Evolutionary conservation across 1,140 invertebrate species (phyloP), one percentile per base, ranked within the genome.

Genomic region (Drosophila navojoa): DNA sequence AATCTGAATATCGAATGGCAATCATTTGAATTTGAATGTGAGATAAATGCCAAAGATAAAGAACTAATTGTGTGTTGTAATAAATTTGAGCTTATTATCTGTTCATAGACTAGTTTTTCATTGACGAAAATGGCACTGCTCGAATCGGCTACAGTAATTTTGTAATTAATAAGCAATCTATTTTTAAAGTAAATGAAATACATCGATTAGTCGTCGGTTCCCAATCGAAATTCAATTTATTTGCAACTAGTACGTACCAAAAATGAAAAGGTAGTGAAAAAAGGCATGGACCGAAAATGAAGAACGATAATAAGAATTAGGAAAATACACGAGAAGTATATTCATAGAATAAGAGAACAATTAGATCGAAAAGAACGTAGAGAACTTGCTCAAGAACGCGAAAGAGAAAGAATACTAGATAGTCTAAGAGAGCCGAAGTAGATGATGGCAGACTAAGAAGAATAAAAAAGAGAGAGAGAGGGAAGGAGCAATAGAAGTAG

Each of bases 1-100:
- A 42, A 67, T 59, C 59, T 59, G 3, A 7, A 29, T n/a, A 32
- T 61, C 25, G 45, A 25, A 32, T 44, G 15, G 5, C 11, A 10
- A 29, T 59, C 15, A 59, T 25, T 35, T 35, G 44, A 13, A n/a
- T 32, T 49, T 38, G 11, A 10, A 29, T 32, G 25, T n/a, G 45
- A 22, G 45, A 49, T 13, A 61, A 35, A 25, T 49, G 19, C 19
- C 11, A 35, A 35, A 45, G 29, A 53, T 35, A 35, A 32, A n/a
- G 6, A 53, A 16, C 50, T 4, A 35, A 11, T 22, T 15, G 10
- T 22, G 10, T 25, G 19, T 25, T 10, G 7, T 35, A 35, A 54
- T 11, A 3, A 29, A 27, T 54, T 3, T 2, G 29, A 32, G 15
- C 13, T 27, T 27, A 50, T 11, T 47, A 22, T 5, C 9, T n/a